A percentile compares a stretch with the other conserved stretches of the same genome.
Evolutionary conservation across 2,113 vertebrate species (phyloP).

Genomic region (Aramus guarauna): DNA sequence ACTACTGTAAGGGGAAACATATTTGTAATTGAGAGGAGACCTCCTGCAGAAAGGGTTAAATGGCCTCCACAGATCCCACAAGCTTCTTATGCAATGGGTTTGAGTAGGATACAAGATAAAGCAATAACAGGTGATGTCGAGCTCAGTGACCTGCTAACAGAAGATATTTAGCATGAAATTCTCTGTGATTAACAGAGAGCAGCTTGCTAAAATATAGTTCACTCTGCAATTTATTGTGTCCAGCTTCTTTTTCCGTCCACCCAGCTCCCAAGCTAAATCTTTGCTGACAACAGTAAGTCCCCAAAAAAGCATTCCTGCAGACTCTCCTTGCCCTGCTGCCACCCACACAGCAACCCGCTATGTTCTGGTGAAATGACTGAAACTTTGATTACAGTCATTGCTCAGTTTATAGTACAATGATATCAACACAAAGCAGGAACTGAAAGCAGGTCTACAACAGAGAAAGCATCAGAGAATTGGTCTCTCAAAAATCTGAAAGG

Average conservation of each 20-base stretch:
- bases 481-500: background rate
- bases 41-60: background rate
- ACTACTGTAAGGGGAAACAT: background rate
- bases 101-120: background rate
- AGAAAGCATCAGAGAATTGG: background rate
- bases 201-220: background rate
- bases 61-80: background rate
- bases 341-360: background rate
- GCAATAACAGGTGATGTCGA: background rate
- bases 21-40: background rate
- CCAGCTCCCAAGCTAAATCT: background rate
- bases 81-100: background rate
- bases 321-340: background rate
- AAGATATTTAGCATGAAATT: background rate
- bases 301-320: background rate
- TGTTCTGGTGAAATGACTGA: conserved; percentile 5
- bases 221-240: background rate
- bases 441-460: background rate
- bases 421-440: background rate
- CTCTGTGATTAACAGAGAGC: background rate
- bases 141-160: background rate
- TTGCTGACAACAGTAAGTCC: background rate
- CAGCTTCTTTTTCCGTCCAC: background rate
- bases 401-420: background rate
- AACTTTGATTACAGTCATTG: conserved; percentile 25